Conservation (phyloP, 1,140 invertebrate species). For the Rhopalosiphum padi region DNA sequence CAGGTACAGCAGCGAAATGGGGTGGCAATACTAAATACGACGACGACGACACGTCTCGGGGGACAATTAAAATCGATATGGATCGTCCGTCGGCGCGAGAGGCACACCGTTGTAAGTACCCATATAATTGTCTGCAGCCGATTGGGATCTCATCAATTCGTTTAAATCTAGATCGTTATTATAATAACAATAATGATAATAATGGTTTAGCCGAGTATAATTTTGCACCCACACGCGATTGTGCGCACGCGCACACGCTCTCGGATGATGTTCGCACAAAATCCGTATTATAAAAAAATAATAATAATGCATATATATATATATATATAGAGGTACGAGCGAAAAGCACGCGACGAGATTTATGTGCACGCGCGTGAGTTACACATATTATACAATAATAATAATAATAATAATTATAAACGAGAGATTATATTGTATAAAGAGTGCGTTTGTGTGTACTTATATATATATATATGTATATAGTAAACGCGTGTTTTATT, state of each 20-base stretch:
- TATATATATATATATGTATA: too few relatives aligned
- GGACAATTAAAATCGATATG: constrained; percentile 34
- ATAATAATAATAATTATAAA: background rate
- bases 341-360: constrained; percentile 30
- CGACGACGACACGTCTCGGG: background rate
- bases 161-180: constrained; percentile 42
- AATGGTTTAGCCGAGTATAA: constrained; percentile 12
- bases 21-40: background rate
- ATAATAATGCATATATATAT: background rate
- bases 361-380: constrained; percentile 13
- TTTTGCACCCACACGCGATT: constrained; percentile 45
- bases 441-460: background rate
- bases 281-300: background rate
- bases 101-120: background rate
- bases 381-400: constrained; percentile 8
- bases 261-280: background rate
- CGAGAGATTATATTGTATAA: too few relatives aligned
- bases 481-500: background rate
- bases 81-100: background rate
- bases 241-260: background rate
- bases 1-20: background rate
- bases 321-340: background rate
- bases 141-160: constrained; percentile 1
- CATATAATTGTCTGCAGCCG: background rate
- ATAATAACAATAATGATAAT: constrained; percentile 10